Evolutionary conservation across 1,140 invertebrate genomes (phyloP), one percentile per base, ranked within the genome.

Genomic region (Cotesia typhae): DNA sequence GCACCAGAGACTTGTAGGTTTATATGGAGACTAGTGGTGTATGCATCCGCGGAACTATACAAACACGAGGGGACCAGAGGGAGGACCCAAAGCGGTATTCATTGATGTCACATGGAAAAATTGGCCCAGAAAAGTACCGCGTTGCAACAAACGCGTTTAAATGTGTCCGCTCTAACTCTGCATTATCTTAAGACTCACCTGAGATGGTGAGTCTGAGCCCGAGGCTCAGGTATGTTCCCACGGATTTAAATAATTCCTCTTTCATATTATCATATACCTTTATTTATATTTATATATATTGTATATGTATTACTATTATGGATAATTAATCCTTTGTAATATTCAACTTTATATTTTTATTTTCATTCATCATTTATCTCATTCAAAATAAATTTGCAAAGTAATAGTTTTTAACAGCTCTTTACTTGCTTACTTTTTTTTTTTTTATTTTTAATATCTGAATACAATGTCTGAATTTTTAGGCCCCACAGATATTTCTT

Each of bases 41-140:
- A 59, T 59, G 20, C 20, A 59, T 59, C 20, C 9, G 57, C 57
- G 28, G 9, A 4, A 59, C 5, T 20, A 55, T 14, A 55, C n/a
- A n/a, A 64, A 36, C 28, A 36, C 7, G 37, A 12, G 37, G 10
- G 9, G 9, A 47, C 59, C 28, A 41, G 51, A 17, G 28, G 28
- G 28, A 28, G 28, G 63, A 51, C 51, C 70, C 60, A 20, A 4
- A 53, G 70, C 70, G 70, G 70, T 72, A 59, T 72, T 72, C 70
- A 72, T 72, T 72, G 70, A 72, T 72, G 70, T 72, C n/a, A 10
- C 61, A 17, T n/a, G 57, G 70, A 72, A 72, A 72, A 72, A 72
- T 72, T 72, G 70, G 70, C 38, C 70, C 70, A 72, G 70, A 72
- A 72, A 47, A 71, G 61, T 52, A 51, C 70, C 70, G 61, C 70